These are phyloP conservation scores for Achatina immaculata DNA, from an alignment of 1,140 invertebrate species.

Conservation along the genomic window DNA sequence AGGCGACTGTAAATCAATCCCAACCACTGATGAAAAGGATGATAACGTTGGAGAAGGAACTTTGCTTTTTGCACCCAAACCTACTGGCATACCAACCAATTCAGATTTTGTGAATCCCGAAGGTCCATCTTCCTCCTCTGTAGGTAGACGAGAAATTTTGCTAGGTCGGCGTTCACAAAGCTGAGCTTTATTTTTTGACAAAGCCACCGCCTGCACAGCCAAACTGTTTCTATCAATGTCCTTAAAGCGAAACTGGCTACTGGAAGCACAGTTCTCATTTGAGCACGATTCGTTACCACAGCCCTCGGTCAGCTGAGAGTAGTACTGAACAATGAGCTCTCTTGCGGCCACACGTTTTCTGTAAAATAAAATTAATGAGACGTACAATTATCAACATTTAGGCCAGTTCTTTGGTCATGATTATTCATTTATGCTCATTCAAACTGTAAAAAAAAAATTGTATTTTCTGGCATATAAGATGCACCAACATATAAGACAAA, in stretches of 20 bases:
- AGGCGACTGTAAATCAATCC: background rate
- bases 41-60: conserved; percentile 22
- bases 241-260: conserved; percentile 68
- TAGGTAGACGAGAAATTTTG: conserved; percentile 52
- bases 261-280: conserved; percentile 90
- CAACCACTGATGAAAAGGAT: background rate
- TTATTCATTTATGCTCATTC: too few relatives aligned
- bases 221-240: conserved; percentile 80
- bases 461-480: too few relatives aligned
- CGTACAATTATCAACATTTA: background rate
- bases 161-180: conserved; percentile 57
- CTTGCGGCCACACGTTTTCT: conserved; percentile 88
- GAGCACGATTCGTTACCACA: conserved; percentile 88
- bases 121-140: conserved; percentile 26
- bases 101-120: background rate
- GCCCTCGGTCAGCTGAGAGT: conserved; percentile 90
- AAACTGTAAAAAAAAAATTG: too few relatives aligned
- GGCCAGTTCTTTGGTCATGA: background rate
- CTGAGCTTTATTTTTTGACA: conserved; percentile 85
- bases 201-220: conserved; percentile 86
- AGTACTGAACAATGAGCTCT: conserved; percentile 91
- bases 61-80: conserved; percentile 13
- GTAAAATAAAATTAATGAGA: conserved; percentile 30
- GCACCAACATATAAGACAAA: too few relatives aligned
- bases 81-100: background rate